Evolutionary conservation across 2,888 invertebrate species (phyloP).

Genomic region (Polylopha cassiicola): DNA sequence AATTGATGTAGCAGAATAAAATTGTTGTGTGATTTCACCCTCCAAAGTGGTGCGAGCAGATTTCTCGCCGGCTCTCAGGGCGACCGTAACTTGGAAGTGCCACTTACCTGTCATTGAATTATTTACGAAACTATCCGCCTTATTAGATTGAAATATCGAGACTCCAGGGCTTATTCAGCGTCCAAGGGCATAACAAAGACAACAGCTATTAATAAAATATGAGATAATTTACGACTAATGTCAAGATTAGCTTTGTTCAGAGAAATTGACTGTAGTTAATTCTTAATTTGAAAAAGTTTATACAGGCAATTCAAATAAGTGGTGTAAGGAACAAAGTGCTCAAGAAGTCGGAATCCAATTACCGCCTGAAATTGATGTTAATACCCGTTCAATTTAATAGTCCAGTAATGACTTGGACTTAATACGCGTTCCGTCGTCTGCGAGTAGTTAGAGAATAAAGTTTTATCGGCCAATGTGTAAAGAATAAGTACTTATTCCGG

Average conservation of each 20-base stretch:
- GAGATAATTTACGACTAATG: conserved; percentile 11
- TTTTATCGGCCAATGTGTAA: conserved; percentile 68
- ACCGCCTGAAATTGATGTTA: conserved; percentile 32
- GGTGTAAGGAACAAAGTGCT: conserved; percentile 23
- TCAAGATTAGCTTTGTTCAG: conserved; percentile 6
- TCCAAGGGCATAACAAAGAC: conserved; percentile 44
- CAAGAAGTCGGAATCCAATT: conserved; percentile 37
- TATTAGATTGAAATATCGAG: conserved; percentile 69
- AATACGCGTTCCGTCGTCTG: conserved; percentile 32
- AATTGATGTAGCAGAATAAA: conserved; percentile 62
- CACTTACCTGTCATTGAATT: conserved; percentile 75
- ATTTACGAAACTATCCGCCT: conserved; percentile 71
- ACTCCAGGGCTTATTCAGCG: conserved; percentile 39
- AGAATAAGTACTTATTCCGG: conserved; percentile 60
- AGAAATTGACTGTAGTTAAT: conserved; percentile 17
- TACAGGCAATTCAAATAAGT: conserved; percentile 25
- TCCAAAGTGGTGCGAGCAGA: conserved; percentile 42
- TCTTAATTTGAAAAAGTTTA: conserved; percentile 19
- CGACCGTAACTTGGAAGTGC: conserved; percentile 64
- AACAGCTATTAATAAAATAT: conserved; percentile 28
- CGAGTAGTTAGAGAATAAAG: conserved; percentile 52
- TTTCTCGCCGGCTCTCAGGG: conserved; percentile 47
- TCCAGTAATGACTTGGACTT: conserved; percentile 36
- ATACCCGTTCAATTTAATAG: conserved; percentile 30
- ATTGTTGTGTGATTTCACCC: conserved; percentile 54